Conservation (phyloP, 2,797 vertebrate species). For the Lates japonicus region DNA sequence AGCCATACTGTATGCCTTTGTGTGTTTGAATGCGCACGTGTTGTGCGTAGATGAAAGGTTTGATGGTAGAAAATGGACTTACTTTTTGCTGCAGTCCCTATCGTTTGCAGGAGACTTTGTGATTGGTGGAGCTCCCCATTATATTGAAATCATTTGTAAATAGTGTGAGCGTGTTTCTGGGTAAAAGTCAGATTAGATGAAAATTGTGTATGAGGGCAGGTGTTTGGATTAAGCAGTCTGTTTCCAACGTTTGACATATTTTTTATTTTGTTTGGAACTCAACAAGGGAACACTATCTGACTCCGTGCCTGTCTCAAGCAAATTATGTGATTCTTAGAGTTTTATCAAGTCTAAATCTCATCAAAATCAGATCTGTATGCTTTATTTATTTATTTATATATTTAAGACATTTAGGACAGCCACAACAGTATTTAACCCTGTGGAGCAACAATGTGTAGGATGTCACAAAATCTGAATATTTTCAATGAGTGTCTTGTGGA, state of each 20-base stretch:
- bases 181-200: neutral
- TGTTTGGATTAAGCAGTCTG: conserved; percentile 9
- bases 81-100: conserved; percentile 52
- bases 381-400: neutral
- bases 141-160: conserved; percentile 43
- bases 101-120: conserved; percentile 71
- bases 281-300: neutral
- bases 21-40: conserved; percentile 42
- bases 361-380: neutral
- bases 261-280: too few species aligned
- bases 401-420: too few species aligned
- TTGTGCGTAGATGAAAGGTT: conserved; percentile 73
- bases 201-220: neutral
- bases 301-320: neutral
- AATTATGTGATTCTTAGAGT: neutral
- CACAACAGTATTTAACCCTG: neutral
- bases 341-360: neutral
- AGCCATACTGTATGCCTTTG: conserved; percentile 46
- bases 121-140: conserved; percentile 63
- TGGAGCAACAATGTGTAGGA: neutral
- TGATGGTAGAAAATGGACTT: conserved; percentile 77
- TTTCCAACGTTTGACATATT: neutral
- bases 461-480: neutral
- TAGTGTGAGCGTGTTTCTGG: conserved; percentile 9
- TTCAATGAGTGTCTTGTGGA: neutral